phyloP scores from a whole-genome alignment of 2,113 vertebrate species.

The Calidris pugnax region DNA sequence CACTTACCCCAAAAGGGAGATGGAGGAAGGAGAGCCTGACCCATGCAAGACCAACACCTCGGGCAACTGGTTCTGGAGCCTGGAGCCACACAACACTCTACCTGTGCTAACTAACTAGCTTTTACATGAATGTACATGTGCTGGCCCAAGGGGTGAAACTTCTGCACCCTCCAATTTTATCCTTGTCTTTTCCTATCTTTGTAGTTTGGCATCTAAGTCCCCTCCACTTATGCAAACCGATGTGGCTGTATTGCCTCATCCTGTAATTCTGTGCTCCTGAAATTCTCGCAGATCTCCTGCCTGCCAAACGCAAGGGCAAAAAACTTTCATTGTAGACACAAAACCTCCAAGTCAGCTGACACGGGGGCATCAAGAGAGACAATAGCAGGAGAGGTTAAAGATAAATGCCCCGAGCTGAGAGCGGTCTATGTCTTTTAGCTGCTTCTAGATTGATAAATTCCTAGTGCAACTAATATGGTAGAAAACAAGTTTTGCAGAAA shows the following conservation, averaged over 20 bases:
- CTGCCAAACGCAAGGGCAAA: neutral
- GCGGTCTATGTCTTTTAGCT: neutral
- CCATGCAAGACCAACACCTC: neutral
- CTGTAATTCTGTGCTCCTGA: neutral
- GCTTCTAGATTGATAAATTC: neutral
- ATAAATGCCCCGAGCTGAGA: neutral
- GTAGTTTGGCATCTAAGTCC: neutral
- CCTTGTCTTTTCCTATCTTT: neutral
- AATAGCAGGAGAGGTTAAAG: neutral
- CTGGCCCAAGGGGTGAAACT: neutral
- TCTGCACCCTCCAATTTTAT: neutral
- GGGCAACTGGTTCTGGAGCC: neutral
- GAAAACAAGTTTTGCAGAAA: neutral
- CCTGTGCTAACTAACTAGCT: neutral
- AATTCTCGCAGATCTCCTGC: neutral
- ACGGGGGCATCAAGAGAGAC: neutral
- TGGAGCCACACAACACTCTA: neutral
- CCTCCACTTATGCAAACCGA: neutral
- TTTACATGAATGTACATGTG: neutral
- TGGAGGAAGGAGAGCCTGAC: neutral
- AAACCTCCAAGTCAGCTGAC: neutral
- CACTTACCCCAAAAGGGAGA: neutral
- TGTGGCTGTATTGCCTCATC: neutral
- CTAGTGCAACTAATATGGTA: neutral
- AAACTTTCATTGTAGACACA: neutral